Conservation (phyloP, 1,140 invertebrate genomes). For the Macrostomum lignano region DNA sequence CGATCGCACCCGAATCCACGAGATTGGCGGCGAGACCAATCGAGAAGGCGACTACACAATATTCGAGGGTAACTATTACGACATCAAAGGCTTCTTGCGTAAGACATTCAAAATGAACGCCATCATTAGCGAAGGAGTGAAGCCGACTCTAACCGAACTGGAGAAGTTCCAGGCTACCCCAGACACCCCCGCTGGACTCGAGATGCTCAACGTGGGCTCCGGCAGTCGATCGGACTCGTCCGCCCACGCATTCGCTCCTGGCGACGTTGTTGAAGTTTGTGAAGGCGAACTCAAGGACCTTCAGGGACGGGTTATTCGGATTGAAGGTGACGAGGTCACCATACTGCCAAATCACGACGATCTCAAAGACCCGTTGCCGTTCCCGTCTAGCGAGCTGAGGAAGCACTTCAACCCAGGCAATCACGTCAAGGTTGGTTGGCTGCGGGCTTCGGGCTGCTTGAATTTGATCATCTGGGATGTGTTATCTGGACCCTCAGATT, state of each 20-base stretch:
- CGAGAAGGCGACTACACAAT: constrained; percentile 81
- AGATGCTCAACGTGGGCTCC: constrained; percentile 16
- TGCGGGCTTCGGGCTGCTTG: no score
- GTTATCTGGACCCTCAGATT: no score
- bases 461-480: no score
- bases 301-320: constrained; percentile 63
- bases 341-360: constrained; percentile 88
- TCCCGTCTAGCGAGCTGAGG: constrained; percentile 57
- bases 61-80: constrained; percentile 81
- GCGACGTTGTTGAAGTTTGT: constrained; percentile 67
- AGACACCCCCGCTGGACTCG: constrained; percentile 50
- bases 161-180: constrained; percentile 61
- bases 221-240: no score
- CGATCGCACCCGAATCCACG: not conserved
- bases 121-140: constrained; percentile 65
- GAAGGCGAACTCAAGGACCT: constrained; percentile 78
- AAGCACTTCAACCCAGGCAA: constrained; percentile 87
- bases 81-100: constrained; percentile 66
- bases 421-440: constrained; percentile 84
- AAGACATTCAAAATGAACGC: constrained; percentile 78
- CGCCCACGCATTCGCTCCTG: constrained; percentile 56
- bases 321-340: constrained; percentile 75
- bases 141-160: constrained; percentile 67
- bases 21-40: constrained; percentile 71
- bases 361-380: constrained; percentile 63